Percentiles rank a stretch among this genome's conserved stretches.
These are phyloP conservation scores for Bathynomus jamesi DNA, from an alignment of 1,140 invertebrate genomes.

Conservation along the genomic window DNA sequence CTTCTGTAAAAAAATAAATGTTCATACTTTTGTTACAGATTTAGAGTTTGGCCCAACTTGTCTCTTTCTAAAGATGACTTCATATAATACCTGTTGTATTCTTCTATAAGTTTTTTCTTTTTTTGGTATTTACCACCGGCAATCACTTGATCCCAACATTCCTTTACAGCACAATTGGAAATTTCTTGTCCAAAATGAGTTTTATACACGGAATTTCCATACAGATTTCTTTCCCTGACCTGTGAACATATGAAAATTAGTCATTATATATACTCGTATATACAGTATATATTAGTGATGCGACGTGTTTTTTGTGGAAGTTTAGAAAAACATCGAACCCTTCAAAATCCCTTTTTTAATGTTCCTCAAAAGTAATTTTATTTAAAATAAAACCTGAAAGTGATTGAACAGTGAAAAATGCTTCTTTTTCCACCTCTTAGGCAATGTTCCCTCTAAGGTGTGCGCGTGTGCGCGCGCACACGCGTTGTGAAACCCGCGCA, in stretches of 20 bases:
- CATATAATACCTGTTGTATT: conserved; percentile 42
- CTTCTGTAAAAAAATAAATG: background rate
- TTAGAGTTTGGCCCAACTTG: background rate
- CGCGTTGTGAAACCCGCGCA: no score
- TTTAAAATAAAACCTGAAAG: no score
- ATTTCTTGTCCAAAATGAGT: conserved; percentile 45
- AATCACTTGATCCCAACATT: conserved; percentile 46
- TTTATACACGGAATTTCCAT: conserved; percentile 42
- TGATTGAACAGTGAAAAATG: no score
- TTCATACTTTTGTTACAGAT: background rate
- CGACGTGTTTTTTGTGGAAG: no score
- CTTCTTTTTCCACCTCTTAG: no score
- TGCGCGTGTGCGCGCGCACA: no score
- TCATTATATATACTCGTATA: no score
- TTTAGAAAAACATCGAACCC: no score
- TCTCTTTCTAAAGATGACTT: background rate
- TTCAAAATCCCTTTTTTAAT: no score
- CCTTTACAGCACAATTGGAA: conserved; percentile 43
- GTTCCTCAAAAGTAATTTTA: no score
- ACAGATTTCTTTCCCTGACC: conserved; percentile 47
- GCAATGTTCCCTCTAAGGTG: no score
- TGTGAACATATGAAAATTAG: conserved; percentile 26
- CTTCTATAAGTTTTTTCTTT: conserved; percentile 37
- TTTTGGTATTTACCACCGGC: conserved; percentile 40
- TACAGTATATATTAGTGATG: no score